A percentile compares a stretch with the other conserved stretches of the same genome.
Evolutionary conservation across 1,140 invertebrate genomes (phyloP).

Genomic region (Ceratoteleas bidentatus): DNA sequence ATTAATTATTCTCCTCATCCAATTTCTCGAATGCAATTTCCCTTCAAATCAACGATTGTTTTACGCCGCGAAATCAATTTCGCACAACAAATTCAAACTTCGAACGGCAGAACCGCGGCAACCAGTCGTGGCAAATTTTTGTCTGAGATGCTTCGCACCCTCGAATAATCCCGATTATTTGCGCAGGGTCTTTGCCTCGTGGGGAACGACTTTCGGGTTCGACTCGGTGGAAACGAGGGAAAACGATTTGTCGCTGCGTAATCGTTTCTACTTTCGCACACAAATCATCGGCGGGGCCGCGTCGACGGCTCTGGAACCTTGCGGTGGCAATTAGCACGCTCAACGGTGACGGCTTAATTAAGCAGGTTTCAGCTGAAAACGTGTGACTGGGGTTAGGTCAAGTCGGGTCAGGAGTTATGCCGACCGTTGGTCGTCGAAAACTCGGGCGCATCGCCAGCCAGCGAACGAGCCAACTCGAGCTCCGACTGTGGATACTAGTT

Average conservation of each 20-base stretch:
- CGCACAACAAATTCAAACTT: no score
- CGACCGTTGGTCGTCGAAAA: slow-evolving; percentile 57
- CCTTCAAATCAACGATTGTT: no score
- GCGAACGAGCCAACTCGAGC: no score
- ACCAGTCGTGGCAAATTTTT: no score
- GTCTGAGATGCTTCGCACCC: no score
- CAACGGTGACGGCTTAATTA: slow-evolving; percentile 77
- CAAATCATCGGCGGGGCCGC: slow-evolving; percentile 53
- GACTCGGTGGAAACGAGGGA: slow-evolving; percentile 29
- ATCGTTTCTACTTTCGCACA: slow-evolving; percentile 66
- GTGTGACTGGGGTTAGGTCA: slow-evolving; percentile 65
- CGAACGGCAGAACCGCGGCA: no score
- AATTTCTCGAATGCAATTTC: no score
- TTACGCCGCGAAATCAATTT: no score
- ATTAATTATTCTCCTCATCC: no score
- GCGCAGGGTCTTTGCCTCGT: no score
- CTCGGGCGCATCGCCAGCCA: slow-evolving; percentile 51
- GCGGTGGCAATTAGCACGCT: slow-evolving; percentile 77
- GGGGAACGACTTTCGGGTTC: slow-evolving; percentile 31
- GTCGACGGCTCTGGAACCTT: slow-evolving; percentile 61
- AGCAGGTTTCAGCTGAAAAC: slow-evolving; percentile 69
- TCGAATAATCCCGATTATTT: no score
- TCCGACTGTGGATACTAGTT: slow-evolving; percentile 27
- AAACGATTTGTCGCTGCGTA: slow-evolving; percentile 65
- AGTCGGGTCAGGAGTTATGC: slow-evolving; percentile 63